Conservation (phyloP, 2,888 invertebrate genomes). For the Agapostemon virescens region DNA sequence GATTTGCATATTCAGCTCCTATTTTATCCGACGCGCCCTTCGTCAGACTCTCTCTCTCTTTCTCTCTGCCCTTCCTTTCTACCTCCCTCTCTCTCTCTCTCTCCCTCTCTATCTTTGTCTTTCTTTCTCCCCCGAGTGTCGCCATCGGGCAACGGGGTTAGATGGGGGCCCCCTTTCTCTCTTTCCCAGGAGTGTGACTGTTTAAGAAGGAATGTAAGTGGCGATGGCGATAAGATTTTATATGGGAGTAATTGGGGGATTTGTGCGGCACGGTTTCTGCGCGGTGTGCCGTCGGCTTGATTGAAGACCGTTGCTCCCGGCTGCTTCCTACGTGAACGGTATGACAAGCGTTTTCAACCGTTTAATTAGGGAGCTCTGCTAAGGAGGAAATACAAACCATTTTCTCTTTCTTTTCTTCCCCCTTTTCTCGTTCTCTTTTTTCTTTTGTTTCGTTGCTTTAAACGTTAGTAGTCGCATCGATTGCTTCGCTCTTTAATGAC, state of each 20-base stretch:
- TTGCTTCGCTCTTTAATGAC: neutral
- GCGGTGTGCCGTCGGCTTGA: neutral
- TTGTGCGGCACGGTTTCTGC: neutral
- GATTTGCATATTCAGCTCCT: neutral
- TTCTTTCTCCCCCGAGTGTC: no score
- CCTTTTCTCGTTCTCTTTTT: neutral
- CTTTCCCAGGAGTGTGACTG: neutral
- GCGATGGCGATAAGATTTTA: constrained; percentile 7
- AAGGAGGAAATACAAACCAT: neutral
- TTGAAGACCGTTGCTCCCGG: constrained; percentile 6
- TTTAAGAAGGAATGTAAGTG: constrained; percentile 9
- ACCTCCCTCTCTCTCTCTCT: neutral
- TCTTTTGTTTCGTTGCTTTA: neutral
- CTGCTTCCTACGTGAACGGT: constrained; percentile 4
- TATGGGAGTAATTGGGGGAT: constrained; percentile 11
- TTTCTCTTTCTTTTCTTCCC: neutral
- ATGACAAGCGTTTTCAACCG: constrained; percentile 9
- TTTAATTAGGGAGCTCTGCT: neutral
- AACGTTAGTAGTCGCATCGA: neutral
- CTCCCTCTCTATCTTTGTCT: neutral
- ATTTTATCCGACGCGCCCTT: neutral
- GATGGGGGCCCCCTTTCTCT: neutral
- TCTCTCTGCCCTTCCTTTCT: neutral
- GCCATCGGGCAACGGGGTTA: neutral
- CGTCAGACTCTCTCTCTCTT: neutral